phyloP scores from a whole-genome alignment of 2,113 vertebrate genomes.

The Agapornis roseicollis region DNA sequence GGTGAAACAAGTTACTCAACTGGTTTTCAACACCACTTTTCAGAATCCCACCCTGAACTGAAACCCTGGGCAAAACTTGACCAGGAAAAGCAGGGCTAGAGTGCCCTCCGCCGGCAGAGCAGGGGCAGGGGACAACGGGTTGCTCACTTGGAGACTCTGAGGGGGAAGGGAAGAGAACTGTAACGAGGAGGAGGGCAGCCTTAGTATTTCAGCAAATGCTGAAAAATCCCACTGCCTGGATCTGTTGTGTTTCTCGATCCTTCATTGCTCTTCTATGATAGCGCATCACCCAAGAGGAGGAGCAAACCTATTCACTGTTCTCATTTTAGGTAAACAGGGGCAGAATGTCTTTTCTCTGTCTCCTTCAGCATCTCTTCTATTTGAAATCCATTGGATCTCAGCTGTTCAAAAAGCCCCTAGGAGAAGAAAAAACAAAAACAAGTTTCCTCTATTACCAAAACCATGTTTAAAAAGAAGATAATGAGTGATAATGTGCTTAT shows the following conservation, averaged over 20 bases:
- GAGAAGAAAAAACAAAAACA: not conserved
- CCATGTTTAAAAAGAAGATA: not conserved
- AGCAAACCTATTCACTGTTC: not conserved
- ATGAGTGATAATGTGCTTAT: not conserved
- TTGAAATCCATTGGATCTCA: not conserved
- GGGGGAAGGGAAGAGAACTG: not conserved
- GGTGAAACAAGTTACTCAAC: not conserved
- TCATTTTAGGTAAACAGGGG: not conserved
- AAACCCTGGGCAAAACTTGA: not conserved
- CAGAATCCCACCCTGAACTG: not conserved
- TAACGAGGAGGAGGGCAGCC: not conserved
- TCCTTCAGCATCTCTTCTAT: not conserved
- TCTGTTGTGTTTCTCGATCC: not conserved
- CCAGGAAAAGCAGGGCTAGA: not conserved
- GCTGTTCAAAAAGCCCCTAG: not conserved
- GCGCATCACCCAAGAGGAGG: not conserved
- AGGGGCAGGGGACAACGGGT: not conserved
- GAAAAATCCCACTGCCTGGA: not conserved
- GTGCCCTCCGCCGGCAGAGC: not conserved
- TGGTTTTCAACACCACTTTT: not conserved
- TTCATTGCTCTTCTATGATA: not conserved
- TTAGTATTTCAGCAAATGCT: not conserved
- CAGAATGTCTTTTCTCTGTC: not conserved
- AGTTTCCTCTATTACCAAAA: not conserved
- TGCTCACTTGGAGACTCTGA: rapidly evolving